Percentiles rank a stretch among this genome's conserved stretches.
These are phyloP conservation scores for Microcaecilia unicolor DNA, from an alignment of 2,797 vertebrate genomes.

Conservation along the genomic window DNA sequence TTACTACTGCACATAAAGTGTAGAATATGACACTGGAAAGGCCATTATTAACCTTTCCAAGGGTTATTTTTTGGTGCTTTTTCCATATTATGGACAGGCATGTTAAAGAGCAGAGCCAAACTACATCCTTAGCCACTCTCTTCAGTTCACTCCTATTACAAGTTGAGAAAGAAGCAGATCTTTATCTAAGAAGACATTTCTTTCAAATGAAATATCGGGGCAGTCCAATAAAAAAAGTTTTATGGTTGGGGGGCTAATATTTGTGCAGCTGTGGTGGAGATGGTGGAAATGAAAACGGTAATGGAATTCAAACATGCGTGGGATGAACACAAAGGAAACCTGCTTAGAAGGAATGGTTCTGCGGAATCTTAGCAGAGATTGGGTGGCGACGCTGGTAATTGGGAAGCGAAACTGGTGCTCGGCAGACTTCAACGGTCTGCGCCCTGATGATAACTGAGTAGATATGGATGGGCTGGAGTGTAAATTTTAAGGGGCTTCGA, in stretches of 20 bases:
- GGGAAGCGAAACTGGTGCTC: no score
- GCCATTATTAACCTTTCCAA: slow-evolving; percentile 89
- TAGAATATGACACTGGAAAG: slow-evolving; percentile 89
- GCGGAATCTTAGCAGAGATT: no score
- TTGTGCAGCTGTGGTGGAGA: slow-evolving; percentile 45
- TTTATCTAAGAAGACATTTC: slow-evolving; percentile 53
- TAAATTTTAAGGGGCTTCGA: no score
- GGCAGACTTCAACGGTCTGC: no score
- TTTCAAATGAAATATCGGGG: slow-evolving; percentile 55
- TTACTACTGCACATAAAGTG: slow-evolving; percentile 75
- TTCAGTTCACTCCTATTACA: no score
- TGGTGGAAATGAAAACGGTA: no score
- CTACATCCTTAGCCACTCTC: slow-evolving; percentile 30
- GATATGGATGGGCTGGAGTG: no score
- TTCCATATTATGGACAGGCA: slow-evolving; percentile 58
- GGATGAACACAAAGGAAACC: no score
- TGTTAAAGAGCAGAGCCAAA: slow-evolving; percentile 50
- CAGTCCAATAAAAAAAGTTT: slow-evolving; percentile 41
- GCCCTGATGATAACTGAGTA: no score
- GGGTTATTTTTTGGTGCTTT: slow-evolving; percentile 59
- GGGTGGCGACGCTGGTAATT: no score
- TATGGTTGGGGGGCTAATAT: slow-evolving; percentile 46
- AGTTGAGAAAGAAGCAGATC: slow-evolving; percentile 30
- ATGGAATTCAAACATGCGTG: no score
- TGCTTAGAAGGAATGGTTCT: no score